phyloP scores from a whole-genome alignment of 2,888 invertebrate genomes.

The Drosophila meridiana region DNA sequence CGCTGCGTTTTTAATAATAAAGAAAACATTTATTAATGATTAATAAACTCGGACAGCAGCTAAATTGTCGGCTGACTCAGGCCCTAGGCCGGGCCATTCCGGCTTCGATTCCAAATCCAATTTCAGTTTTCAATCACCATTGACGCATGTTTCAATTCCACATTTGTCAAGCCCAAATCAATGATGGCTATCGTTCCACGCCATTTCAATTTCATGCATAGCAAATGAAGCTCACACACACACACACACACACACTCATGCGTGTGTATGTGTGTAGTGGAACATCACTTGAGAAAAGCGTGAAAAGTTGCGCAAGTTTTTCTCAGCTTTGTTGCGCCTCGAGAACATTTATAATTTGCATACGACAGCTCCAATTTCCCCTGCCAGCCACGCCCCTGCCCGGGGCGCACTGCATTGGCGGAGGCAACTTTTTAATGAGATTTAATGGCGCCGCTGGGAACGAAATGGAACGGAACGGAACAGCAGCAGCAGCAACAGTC shows the following conservation, averaged over 20 bases:
- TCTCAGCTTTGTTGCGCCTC: slow-evolving; percentile 50
- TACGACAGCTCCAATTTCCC: slow-evolving; percentile 13
- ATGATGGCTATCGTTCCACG: slow-evolving; percentile 54
- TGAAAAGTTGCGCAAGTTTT: slow-evolving; percentile 51
- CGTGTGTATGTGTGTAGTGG: not conserved
- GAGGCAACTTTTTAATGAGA: slow-evolving; percentile 76
- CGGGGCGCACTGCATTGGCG: slow-evolving; percentile 33
- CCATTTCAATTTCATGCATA: slow-evolving; percentile 66
- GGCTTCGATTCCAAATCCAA: slow-evolving; percentile 13
- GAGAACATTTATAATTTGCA: slow-evolving; percentile 74
- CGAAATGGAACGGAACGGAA: slow-evolving; percentile 22
- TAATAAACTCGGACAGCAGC: slow-evolving; percentile 42
- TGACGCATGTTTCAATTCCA: slow-evolving; percentile 32
- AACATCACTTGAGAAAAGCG: slow-evolving; percentile 21
- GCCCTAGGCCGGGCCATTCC: slow-evolving; percentile 16
- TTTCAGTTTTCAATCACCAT: slow-evolving; percentile 19
- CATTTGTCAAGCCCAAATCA: slow-evolving; percentile 49
- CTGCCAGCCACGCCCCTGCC: slow-evolving; percentile 4
- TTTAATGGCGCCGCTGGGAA: slow-evolving; percentile 77
- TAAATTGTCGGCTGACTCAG: slow-evolving; percentile 56
- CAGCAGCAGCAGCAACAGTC: slow-evolving; percentile 21
- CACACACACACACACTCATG: not conserved
- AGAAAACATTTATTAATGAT: slow-evolving; percentile 64
- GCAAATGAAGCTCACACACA: slow-evolving; percentile 40
- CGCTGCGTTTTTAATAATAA: slow-evolving; percentile 64